Evolutionary conservation across 2,888 invertebrate species (phyloP).

Genomic region (Drosophila nr. fundita): DNA sequence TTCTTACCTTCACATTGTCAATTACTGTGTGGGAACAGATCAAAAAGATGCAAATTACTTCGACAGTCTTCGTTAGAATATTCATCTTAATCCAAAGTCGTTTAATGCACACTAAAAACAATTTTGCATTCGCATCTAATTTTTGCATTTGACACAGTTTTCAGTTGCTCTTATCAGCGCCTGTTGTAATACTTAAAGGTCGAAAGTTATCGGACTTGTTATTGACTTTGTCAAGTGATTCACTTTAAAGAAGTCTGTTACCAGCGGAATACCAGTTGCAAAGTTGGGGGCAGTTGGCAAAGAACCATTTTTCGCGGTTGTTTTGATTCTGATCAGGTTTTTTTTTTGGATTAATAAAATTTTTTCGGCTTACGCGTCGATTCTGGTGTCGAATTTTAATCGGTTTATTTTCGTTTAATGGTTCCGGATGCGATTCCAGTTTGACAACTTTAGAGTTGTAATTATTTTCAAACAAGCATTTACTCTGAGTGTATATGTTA

Average conservation of each 20-base stretch:
- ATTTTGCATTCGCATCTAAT: not conserved
- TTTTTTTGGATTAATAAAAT: not conserved
- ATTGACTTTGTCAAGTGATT: not conserved
- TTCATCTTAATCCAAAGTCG: conserved; percentile 7
- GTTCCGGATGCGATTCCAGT: not conserved
- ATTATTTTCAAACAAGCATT: not conserved
- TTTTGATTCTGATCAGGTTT: not conserved
- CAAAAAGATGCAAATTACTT: conserved; percentile 5
- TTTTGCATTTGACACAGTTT: conserved; percentile 18
- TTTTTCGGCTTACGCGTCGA: not conserved
- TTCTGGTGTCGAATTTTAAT: not conserved
- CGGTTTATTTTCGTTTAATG: not conserved
- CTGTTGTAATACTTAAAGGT: not conserved
- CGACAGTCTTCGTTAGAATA: not conserved
- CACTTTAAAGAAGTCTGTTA: not conserved
- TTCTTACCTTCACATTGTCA: conserved; percentile 20
- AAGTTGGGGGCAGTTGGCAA: not conserved
- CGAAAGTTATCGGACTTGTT: conserved; percentile 4
- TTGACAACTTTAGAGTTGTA: not conserved
- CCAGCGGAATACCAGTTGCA: not conserved
- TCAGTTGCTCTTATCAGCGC: conserved; percentile 25
- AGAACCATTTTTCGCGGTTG: not conserved
- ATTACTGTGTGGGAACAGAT: not conserved
- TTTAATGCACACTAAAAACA: conserved; percentile 7
- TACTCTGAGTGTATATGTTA: not conserved